Evolutionary conservation across 2,113 vertebrate species (phyloP).

Genomic region (Microtus richardsoni): DNA sequence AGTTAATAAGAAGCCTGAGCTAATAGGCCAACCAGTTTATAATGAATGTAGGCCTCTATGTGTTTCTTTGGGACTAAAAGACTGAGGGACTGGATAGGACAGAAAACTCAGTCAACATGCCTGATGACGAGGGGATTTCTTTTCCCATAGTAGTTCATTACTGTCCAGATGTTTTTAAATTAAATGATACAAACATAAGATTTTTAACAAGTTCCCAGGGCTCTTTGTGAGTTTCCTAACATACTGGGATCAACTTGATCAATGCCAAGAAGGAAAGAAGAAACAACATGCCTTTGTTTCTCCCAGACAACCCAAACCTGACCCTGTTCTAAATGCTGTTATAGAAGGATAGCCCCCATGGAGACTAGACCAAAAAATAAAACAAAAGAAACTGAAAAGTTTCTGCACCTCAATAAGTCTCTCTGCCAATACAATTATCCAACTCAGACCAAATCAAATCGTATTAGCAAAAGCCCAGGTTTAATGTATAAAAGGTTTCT

Average conservation of each 20-base stretch:
- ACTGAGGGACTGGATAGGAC: too few species aligned
- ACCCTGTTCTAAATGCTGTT: conserved; percentile 40
- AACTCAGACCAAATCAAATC: too few species aligned
- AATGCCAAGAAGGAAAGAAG: conserved; percentile 8
- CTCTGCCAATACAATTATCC: too few species aligned
- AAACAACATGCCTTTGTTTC: conserved; percentile 19
- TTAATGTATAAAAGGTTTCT: too few species aligned
- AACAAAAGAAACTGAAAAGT: background rate
- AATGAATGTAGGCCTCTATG: too few species aligned
- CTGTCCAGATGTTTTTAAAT: conserved; percentile 37
- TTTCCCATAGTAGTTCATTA: background rate
- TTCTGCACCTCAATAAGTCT: too few species aligned
- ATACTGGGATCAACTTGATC: background rate
- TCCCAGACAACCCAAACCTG: background rate
- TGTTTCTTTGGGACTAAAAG: too few species aligned
- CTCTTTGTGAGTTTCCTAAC: background rate
- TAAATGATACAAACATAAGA: background rate
- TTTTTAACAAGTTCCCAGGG: background rate
- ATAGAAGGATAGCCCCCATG: conserved; percentile 1
- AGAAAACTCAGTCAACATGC: too few species aligned
- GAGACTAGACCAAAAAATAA: conserved; percentile 38
- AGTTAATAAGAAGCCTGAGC: too few species aligned
- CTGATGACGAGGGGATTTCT: background rate
- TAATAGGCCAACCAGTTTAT: too few species aligned
- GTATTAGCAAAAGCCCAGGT: too few species aligned